Base-by-base conservation (phyloP, 2,888 invertebrate genomes). In the Nycteola revayana region DNA sequence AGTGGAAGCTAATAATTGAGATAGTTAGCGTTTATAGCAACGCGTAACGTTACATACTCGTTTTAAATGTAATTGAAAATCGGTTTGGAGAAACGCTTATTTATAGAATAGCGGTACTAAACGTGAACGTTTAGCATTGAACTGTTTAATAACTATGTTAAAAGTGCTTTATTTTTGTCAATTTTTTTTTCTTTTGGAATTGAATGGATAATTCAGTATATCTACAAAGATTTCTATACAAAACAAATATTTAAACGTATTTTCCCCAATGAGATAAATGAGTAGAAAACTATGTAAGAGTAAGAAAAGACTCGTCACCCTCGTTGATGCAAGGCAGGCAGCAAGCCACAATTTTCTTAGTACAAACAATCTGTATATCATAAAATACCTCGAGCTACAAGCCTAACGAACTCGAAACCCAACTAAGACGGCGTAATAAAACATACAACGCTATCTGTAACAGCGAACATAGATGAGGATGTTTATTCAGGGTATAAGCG, bases 401-500 rank as follows among this genome's bases (percentile, higher is more conserved):
- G 11, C 28, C 39, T 54, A 56, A 53, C 47, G 46, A 51, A 53
- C 55, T 45, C 55, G 47, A 59, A 54, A 49, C 32, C 38, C 17
- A 46, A 52, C 51, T 51, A 49, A 58, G 63, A 57, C 53, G 41
- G 58, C 45, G 55, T 54, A 61, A 66, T 59, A 66, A 69, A 70
- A 69, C 64, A 68, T 65, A 63, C 62, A 65, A 61, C 54, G 57
- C 61, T 68, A 72, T 75, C 66, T 64, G 62, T 75, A 66, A 68
- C 65, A 56, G 7, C 46, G 56, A 60, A 58, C 60, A 66, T 45
- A 73, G 75, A 78, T 80, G 80, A 76, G 72, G 60, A 75, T 82
- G 76, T 84, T 84, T 83, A 77, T 81, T 77, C 75, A 72, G 71
- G 59, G 67, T 74, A 72, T 81, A 82, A 83, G 73, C 79, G 71